Percentiles rank a stretch among this genome's conserved stretches.
phyloP scores from a whole-genome alignment of 2,888 invertebrate genomes.

The Dolichomitus sp. region DNA sequence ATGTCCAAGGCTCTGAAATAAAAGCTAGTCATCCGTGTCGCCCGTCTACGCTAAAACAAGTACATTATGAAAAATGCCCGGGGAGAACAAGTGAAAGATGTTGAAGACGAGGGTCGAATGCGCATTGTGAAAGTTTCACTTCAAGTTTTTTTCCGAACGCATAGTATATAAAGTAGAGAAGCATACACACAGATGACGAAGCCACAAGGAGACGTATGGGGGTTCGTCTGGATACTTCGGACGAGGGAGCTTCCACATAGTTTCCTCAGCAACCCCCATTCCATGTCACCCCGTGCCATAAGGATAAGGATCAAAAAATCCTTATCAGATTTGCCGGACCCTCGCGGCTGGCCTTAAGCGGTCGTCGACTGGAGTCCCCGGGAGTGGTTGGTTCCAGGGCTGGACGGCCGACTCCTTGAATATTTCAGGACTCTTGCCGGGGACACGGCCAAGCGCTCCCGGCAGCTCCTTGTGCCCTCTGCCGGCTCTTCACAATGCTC shows the following conservation, averaged over 20 bases:
- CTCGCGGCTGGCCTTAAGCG: conserved; percentile 72
- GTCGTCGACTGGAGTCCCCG: conserved; percentile 54
- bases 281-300: conserved; percentile 41
- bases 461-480: conserved; percentile 71
- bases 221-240: conserved; percentile 63
- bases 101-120: conserved; percentile 54
- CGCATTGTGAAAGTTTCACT: conserved; percentile 55
- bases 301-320: conserved; percentile 82
- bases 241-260: conserved; percentile 51
- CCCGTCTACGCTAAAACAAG: conserved; percentile 31
- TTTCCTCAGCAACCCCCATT: conserved; percentile 58
- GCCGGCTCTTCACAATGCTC: conserved; percentile 63
- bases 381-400: conserved; percentile 10
- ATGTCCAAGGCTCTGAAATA: background rate
- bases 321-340: conserved; percentile 85
- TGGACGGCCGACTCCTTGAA: conserved; percentile 80
- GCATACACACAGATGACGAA: conserved; percentile 26
- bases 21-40: background rate
- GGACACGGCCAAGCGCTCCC: conserved; percentile 75
- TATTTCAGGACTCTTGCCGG: conserved; percentile 83
- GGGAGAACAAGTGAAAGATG: conserved; percentile 37
- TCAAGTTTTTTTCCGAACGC: conserved; percentile 55
- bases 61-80: conserved; percentile 44
- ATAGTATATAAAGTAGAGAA: conserved; percentile 43
- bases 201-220: conserved; percentile 56